Conservation (phyloP, 1,140 invertebrate genomes). For the Drosophila ironensis region DNA sequence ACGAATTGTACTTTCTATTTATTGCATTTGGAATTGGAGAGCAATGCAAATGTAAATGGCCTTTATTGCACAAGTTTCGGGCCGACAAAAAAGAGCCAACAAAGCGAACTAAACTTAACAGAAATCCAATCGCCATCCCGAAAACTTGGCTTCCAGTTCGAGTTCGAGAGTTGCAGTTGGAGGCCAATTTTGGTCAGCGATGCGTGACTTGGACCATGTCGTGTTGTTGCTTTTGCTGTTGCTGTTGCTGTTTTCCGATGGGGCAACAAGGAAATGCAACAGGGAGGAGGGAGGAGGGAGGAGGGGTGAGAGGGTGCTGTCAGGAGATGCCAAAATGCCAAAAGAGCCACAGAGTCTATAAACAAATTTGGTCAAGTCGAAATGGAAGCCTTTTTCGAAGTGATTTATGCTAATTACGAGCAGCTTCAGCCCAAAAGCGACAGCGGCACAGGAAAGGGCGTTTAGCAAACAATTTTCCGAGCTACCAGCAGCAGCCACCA, state of each 20-base stretch:
- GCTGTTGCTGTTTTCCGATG: conserved; percentile 19
- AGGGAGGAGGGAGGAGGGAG: not conserved
- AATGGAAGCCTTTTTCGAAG: conserved; percentile 79
- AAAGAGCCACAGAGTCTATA: conserved; percentile 74
- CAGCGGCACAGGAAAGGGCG: conserved; percentile 69
- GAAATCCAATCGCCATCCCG: conserved; percentile 34
- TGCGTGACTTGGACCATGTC: conserved; percentile 77
- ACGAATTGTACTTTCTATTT: conserved; percentile 76
- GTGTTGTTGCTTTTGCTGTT: conserved; percentile 38
- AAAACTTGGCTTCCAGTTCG: conserved; percentile 22
- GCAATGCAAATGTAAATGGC: conserved; percentile 70
- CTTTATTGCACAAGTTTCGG: conserved; percentile 69
- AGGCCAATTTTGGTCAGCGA: conserved; percentile 77
- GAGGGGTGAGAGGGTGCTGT: conserved; percentile 8
- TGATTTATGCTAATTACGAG: conserved; percentile 80
- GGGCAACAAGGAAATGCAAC: not conserved
- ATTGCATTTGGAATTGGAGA: conserved; percentile 27
- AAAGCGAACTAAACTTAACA: conserved; percentile 9
- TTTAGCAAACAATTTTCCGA: conserved; percentile 75
- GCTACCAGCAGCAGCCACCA: conserved; percentile 14
- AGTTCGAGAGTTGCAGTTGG: no score
- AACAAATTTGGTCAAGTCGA: conserved; percentile 78
- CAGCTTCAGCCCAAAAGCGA: conserved; percentile 53
- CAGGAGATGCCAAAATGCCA: conserved; percentile 75
- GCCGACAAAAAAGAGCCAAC: conserved; percentile 41